Base-by-base conservation (phyloP, 2,113 vertebrate genomes). In the Pagrus major region DNA sequence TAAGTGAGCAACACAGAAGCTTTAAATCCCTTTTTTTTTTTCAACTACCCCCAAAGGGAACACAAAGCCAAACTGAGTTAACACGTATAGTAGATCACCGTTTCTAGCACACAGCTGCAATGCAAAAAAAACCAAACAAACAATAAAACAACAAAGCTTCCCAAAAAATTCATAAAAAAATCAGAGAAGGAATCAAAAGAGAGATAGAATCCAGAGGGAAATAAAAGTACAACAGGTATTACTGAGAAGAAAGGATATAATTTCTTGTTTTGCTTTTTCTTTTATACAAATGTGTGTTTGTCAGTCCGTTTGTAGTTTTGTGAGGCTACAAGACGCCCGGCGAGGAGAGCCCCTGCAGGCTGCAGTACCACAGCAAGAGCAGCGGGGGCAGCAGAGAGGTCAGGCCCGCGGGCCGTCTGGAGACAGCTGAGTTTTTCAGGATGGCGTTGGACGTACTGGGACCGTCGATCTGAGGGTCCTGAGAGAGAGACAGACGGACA, bases 401-500 rank as follows among this genome's bases (percentile, higher is more conserved):
- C 29, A 58, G 75, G 58, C 27, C 66, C 0, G 23, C 35, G 2
- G 86, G 61, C 41, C 78, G 56, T 41, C 71, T 87, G 71, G 76
- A 51, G 20, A 20, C 33, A 0, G 87, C 90, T 0, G 79, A 85
- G 86, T 92, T 91, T 8, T 65, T 89, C 61, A 64, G 76, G 82
- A 95, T 93, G 83, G 91, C 42, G 25, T 94, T 95, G 77, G 94
- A 94, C 0, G 91, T 88, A 44, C 94, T 90, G 0, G 91, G 91
- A 52, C 85, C 87, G 42, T 93, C 84, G 3, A 94, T 90, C 88
- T 93, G 94, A 25, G 92, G 92, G 67, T 94, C 93, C 93, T 94
- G 82, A 0, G 9, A 39, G 51, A 76, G 20, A 78, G 23, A 79
- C 3, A 20, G 6, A 79, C 8, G 31, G 23, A 52, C 0, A 27